Percentiles rank a stretch among this genome's conserved stretches.
phyloP scores from a whole-genome alignment of 2,113 vertebrate species.

The Eudyptes chrysolophus region DNA sequence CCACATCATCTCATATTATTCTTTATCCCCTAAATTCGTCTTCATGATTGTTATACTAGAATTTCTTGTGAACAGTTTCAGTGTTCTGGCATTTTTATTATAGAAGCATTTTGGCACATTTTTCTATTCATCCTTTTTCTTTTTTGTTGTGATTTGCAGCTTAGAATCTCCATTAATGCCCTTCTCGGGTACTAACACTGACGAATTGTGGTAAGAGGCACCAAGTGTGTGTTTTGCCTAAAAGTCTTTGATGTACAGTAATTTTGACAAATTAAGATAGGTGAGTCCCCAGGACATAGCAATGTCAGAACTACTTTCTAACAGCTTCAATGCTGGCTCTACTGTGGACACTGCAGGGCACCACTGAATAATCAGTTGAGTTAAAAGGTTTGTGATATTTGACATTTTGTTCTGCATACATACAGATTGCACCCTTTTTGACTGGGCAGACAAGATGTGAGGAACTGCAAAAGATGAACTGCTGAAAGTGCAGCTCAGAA shows the following conservation, averaged over 20 bases:
- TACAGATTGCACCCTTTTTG: background rate
- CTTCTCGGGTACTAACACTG: background rate
- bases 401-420: background rate
- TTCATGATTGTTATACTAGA: background rate
- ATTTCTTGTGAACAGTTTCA: background rate
- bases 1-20: accelerated
- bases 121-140: background rate
- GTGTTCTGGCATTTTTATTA: background rate
- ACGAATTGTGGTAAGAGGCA: background rate
- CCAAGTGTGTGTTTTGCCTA: background rate
- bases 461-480: background rate
- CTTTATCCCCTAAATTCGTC: background rate
- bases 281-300: background rate
- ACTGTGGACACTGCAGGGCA: background rate
- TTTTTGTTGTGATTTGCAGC: background rate
- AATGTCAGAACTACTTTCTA: background rate
- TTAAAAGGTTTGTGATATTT: background rate
- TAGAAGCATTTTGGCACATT: background rate
- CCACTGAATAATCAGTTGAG: background rate
- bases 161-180: background rate
- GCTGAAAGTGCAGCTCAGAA: background rate
- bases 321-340: background rate
- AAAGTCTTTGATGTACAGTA: background rate
- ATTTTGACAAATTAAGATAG: background rate
- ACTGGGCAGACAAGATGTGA: background rate